Percentiles rank a stretch among this genome's conserved stretches.
Evolutionary conservation across 2,888 invertebrate genomes (phyloP).

Genomic region (Melinopterus prodromus): DNA sequence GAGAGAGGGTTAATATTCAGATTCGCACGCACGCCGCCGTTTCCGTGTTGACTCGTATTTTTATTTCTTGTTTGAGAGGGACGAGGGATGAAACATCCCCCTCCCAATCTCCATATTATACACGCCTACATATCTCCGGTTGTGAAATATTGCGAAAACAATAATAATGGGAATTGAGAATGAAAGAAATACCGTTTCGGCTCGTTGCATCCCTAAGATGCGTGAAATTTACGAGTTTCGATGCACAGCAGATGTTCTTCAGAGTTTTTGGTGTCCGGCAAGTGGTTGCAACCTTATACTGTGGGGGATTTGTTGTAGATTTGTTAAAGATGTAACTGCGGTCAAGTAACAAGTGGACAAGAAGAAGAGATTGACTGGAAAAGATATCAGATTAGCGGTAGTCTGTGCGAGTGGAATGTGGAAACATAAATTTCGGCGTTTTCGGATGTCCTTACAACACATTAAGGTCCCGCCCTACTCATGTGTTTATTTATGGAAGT

Average conservation of each 20-base stretch:
- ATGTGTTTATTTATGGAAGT: background rate
- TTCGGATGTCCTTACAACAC: background rate
- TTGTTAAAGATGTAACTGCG: background rate
- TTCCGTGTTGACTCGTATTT: background rate
- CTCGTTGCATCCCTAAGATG: background rate
- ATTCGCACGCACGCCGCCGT: background rate
- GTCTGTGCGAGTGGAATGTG: background rate
- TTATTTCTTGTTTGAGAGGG: background rate
- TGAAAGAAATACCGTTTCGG: background rate
- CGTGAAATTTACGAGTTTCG: background rate
- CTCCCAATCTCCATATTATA: background rate
- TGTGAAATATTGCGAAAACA: background rate
- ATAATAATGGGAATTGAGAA: background rate
- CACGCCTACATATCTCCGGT: background rate
- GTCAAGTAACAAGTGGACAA: background rate
- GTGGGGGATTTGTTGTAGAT: background rate
- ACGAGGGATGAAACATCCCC: background rate
- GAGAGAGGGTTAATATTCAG: background rate
- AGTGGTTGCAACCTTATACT: background rate
- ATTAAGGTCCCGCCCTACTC: background rate
- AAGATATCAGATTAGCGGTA: background rate
- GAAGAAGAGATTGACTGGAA: background rate
- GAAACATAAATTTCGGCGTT: background rate
- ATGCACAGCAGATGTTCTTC: background rate
- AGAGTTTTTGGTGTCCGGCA: background rate